Base-by-base conservation (phyloP, 2,888 invertebrate species). In the Baronia brevicornis region DNA sequence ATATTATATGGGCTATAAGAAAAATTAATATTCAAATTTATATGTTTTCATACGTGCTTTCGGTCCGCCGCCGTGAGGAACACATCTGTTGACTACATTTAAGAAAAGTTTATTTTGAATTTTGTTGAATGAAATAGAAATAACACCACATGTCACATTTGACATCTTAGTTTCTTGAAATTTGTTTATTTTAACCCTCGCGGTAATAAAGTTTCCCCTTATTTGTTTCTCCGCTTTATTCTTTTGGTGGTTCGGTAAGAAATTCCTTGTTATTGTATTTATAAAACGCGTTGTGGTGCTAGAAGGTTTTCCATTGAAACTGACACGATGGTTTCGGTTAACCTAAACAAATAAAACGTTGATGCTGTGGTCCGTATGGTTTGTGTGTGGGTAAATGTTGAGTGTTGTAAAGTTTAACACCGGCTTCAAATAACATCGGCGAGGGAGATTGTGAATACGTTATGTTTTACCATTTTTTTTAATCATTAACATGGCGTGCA, bases 181-280 rank as follows among this genome's bases (percentile, higher is more conserved):
- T 59, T 59, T 68, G 66, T 74, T 74, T 71, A 54, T 53, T 60
- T 57, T 59, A 44, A 53, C 54, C 57, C 57, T 56, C 54, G 53
- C 41, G 53, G 63, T 64, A 71, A 69, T 70, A 61, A 54, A 45
- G 47, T 39, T 29, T 38, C 41, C 36, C 35, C 38, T 36, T 18
- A 10, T 4, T 6, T 18, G 12, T n/a, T 23, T 6, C 10, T 20
- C 10, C 9, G 12, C 9, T 22, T 13, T 6, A 11, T 29, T 24
- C 15, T 15, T 41, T 45, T 40, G 42, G 44, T 6, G 50, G 28
- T 44, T 51, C 50, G 54, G 54, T 60, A 60, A 59, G 61, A 62
- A 57, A 57, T 50, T 47, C 48, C 48, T 34, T 44, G 42, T 46
- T 48, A 39, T 54, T 63, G 46, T 62, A 51, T 62, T 56, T 52